Conservation (phyloP, 2,113 vertebrate species). For the Procavia capensis region DNA sequence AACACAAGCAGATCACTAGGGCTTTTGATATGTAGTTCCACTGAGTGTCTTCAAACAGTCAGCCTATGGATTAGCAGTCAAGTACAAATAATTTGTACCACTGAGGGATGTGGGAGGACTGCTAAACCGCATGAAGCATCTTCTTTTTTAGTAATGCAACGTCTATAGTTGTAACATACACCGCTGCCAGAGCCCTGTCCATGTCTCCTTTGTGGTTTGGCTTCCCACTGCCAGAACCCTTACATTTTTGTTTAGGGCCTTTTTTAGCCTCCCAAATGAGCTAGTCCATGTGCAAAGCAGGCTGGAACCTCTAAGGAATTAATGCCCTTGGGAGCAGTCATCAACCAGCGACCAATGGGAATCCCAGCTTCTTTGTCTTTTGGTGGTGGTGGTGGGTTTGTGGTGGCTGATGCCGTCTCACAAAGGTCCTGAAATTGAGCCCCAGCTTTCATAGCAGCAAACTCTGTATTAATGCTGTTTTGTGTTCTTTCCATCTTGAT, state of each 20-base stretch:
- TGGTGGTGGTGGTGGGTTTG: background rate
- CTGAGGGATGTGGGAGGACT: too few relatives aligned
- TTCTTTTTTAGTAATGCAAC: background rate
- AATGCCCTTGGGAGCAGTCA: background rate
- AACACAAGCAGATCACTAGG: background rate
- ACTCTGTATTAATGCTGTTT: background rate
- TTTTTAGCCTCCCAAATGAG: background rate
- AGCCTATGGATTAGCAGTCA: background rate
- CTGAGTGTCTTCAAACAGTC: background rate
- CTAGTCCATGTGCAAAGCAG: background rate
- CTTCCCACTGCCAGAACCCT: background rate
- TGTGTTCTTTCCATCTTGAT: background rate
- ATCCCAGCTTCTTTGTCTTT: background rate
- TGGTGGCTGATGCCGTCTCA: background rate
- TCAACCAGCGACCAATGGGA: background rate
- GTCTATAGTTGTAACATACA: background rate
- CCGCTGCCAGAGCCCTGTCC: too few relatives aligned
- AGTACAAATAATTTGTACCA: too few relatives aligned
- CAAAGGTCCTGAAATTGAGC: background rate
- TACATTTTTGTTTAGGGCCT: background rate
- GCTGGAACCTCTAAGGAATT: background rate
- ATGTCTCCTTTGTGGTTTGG: background rate
- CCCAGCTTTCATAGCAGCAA: background rate
- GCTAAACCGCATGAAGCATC: background rate
- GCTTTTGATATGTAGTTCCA: background rate